Base-by-base conservation (phyloP, 2,797 vertebrate genomes). In the Sylvilagus floridanus region DNA sequence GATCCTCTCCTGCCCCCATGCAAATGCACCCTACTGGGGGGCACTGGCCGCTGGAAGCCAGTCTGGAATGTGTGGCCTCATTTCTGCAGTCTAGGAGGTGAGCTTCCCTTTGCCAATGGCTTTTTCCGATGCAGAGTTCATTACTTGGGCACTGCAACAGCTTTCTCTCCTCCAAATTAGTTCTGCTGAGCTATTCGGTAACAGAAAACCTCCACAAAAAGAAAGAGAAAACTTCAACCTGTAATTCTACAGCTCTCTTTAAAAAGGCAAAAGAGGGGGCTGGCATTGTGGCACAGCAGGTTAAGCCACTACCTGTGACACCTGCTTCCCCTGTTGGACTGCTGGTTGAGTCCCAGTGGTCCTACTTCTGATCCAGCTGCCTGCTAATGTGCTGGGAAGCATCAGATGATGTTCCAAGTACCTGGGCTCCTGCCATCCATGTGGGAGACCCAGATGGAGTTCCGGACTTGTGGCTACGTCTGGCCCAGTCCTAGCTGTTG, bases 101-200 rank as follows among this genome's bases (percentile, higher is more conserved):
- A 94, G 62, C 62, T 81, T 57, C 54, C 28, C 52, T 92, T 84
- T 77, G 37, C 42, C 32, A 57, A 77, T 16, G 57, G 60, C 65
- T 63, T 90, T 17, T 60, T 37, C 0, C 14, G 73, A 85, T 69
- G 30, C 13, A 47, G 77, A 60, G 63, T 47, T 83, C 22, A 68
- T 84, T 71, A 42, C n/a, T 42, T 16, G 35, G 37, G 28, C 75
- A 78, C 57, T n/a, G 42, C 37, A 76, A n/a, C 21, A 72, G 42
- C 54, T 69, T 84, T 54, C 28, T 93, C 88, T 85, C 28, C 76
- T 91, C 69, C 26, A 75, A 9, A 42, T 85, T 69, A 37, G 30
- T 77, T 94, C 68, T 60, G 42, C 81, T 96, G 21, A 86, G 77
- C 50, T 77, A 68, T 66, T 42, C 91, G 71, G 50, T 82, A 89